Conservation (phyloP, 2,113 vertebrate species). For the Myodes glareolus region DNA sequence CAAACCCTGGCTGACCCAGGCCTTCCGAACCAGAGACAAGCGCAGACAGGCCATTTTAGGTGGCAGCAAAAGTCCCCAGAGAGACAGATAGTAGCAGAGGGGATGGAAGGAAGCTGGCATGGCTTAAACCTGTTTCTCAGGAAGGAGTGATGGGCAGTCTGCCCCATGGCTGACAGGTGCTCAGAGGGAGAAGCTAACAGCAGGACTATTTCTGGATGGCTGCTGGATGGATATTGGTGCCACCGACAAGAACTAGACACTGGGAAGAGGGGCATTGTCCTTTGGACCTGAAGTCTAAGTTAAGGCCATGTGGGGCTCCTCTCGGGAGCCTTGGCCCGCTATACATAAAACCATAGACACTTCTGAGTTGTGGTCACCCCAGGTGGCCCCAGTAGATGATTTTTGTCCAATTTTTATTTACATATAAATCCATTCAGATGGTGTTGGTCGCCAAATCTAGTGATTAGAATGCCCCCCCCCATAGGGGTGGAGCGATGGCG, state of each 20-base stretch:
- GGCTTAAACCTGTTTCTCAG: background rate
- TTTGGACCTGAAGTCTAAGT: background rate
- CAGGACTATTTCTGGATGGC: background rate
- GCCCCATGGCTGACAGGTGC: background rate
- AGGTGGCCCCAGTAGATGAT: background rate
- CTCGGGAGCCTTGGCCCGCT: background rate
- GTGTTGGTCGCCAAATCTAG: background rate
- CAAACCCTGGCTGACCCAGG: background rate
- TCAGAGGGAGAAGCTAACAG: background rate
- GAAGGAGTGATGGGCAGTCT: background rate
- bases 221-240: background rate
- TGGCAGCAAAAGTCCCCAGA: fast-evolving
- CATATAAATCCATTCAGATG: background rate
- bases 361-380: background rate
- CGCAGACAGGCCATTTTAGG: background rate
- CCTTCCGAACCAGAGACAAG: background rate
- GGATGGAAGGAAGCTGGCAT: background rate
- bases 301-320: background rate
- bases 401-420: background rate
- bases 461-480: conserved; percentile 21
- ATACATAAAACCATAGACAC: background rate
- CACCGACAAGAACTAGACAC: background rate
- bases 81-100: background rate
- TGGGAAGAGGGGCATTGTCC: background rate
- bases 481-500: background rate